Base-by-base conservation (phyloP, 2,113 vertebrate species). In the Rafetus swinhoei region DNA sequence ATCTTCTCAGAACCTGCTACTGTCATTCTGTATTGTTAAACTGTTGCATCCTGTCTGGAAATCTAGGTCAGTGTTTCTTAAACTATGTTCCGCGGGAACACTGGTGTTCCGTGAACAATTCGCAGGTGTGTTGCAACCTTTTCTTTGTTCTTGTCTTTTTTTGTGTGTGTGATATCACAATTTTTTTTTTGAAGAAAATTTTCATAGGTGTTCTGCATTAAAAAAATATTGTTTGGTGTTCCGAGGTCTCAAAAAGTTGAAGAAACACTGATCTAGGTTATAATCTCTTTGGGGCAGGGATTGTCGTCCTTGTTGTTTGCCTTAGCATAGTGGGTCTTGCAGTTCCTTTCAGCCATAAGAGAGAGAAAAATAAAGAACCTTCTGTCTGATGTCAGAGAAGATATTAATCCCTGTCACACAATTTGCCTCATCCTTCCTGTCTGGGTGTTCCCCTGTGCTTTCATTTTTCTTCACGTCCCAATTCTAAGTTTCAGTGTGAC, bases 271-370 rank as follows among this genome's bases (percentile, higher is more conserved):
- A 45, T 45, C 45, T 45, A 45, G 6, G 45, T 45, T 45, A 45
- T 45, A 45, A 45, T 45, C 45, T 45, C 45, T 45, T 45, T 45
- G 45, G n/a, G 52, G 54, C 11, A 15, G 79, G 12, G 81, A 76
- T 79, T 77, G 12, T 2, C 62, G 5, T 45, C 0, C 29, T 39
- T 52, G 16, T 79, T 80, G 24, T 7, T 79, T 88, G 77, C 54
- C 11, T 45, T 60, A 72, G 3, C 19, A 39, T 3, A 1, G 5
- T 25, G 3, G 1, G 29, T 22, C 27, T 0, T 52, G 65, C 35
- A 79, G 50, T 52, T 82, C 53, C 72, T 85, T 39, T 29, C 18
- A 50, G 6, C 22, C 14, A 18, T 32, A 77, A 77, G 4, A 6
- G 5, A 35, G 65, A 15, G 59, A 45, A 77, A 25, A 74, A 89